Evolutionary conservation across 2,888 invertebrate species (phyloP), one percentile per base, ranked within the genome.

Genomic region (Ommatoiulus sabulosus): DNA sequence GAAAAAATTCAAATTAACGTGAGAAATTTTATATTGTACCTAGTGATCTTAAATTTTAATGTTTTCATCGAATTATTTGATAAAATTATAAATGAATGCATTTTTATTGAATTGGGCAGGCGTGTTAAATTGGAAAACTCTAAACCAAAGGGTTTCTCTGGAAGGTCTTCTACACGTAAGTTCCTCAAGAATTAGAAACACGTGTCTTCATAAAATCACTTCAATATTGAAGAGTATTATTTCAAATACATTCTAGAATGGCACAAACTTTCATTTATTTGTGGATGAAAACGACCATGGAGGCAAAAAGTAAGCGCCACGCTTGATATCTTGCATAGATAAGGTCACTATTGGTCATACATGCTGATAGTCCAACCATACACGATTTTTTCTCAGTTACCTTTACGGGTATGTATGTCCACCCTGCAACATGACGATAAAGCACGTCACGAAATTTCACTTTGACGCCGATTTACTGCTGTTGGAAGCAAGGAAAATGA

Each of bases 341-440:
- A 57, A 63, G 63, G 17, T 63, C 63, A 63, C 24, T 24, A 10
- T 35, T 10, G 10, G 0, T 8, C 20, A 35, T 35, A 35, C 35
- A 35, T 35, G 35, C 0, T 63, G 5, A 5, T 63, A 20, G 4
- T 63, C 4, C n/a, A 63, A 7, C n/a, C n/a, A n/a, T 63, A 7
- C 20, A 46, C 80, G 20, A n/a, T 4, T 20, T 20, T 85, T 15
- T 85, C 44, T 7, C 43, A 85, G 85, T 44, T 85, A 46, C 20
- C 44, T 85, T 20, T 85, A 85, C 46, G 85, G 85, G 2, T 85
- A 85, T 46, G 85, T 85, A 5, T 85, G 85, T n/a, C 85, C 85
- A 10, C 85, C 85, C 7, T 85, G 85, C 20, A 46, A 44, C 44
- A 85, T 85, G 85, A 46, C 46, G 10, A 46, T 85, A 44, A 44